A percentile compares a stretch with the other conserved stretches of the same genome.
These are phyloP conservation scores for Trichopoda pennipes DNA, from an alignment of 2,888 invertebrate genomes.

Conservation along the genomic window DNA sequence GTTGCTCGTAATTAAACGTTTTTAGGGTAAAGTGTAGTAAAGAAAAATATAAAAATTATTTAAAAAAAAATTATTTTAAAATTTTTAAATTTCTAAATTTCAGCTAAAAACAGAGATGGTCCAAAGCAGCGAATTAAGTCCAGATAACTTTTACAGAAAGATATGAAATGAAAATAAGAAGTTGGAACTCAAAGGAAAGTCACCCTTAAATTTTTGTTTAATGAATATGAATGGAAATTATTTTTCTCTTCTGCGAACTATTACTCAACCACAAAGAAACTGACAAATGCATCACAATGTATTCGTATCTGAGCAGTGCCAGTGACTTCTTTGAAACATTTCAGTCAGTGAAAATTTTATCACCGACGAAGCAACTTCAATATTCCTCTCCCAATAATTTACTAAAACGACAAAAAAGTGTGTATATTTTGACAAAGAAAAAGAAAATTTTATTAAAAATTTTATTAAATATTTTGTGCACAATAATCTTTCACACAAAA, in stretches of 20 bases:
- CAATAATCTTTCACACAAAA: neutral
- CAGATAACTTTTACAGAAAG: neutral
- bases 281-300: slow-evolving; percentile 36
- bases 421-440: slow-evolving; percentile 1
- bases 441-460: too few relatives aligned
- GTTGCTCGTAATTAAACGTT: neutral
- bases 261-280: slow-evolving; percentile 6
- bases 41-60: neutral
- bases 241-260: slow-evolving; percentile 31
- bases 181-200: neutral
- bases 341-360: slow-evolving; percentile 80
- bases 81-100: neutral
- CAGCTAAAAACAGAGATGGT: neutral
- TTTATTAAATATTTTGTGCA: neutral
- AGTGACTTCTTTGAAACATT: slow-evolving; percentile 41
- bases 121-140: neutral
- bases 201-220: slow-evolving; percentile 43
- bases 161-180: neutral
- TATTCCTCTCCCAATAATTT: slow-evolving; percentile 35
- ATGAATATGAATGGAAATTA: slow-evolving; percentile 30
- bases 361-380: slow-evolving; percentile 79
- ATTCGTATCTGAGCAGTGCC: neutral
- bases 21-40: neutral
- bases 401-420: neutral
- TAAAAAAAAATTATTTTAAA: neutral